Conservation (phyloP, 2,888 invertebrate genomes). For the Cylloceria caligata region DNA sequence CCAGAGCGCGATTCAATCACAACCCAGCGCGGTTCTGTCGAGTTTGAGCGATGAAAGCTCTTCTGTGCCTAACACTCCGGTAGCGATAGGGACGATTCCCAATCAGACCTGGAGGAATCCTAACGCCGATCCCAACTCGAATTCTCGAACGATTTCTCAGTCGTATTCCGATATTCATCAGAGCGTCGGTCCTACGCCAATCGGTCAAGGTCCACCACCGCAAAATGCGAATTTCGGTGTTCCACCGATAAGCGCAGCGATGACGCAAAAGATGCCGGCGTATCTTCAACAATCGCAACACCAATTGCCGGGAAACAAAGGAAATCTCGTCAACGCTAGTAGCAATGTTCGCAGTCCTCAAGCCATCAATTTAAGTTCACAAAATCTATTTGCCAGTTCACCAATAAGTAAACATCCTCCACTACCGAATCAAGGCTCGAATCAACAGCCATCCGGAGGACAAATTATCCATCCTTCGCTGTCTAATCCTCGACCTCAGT, state of each 20-base stretch:
- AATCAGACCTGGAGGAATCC: constrained; percentile 50
- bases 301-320: constrained; percentile 30
- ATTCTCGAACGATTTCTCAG: constrained; percentile 39
- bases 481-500: constrained; percentile 50
- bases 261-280: constrained; percentile 22
- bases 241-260: constrained; percentile 13
- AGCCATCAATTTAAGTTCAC: constrained; percentile 40
- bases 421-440: constrained; percentile 33
- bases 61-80: constrained; percentile 21
- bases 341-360: constrained; percentile 11
- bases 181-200: constrained; percentile 28
- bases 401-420: constrained; percentile 29
- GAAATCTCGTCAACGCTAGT: constrained; percentile 5
- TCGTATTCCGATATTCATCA: constrained; percentile 15
- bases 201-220: constrained; percentile 24
- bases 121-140: constrained; percentile 20
- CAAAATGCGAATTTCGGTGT: constrained; percentile 26
- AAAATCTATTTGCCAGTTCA: constrained; percentile 44
- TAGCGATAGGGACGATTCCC: constrained; percentile 8
- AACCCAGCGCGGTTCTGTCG: not conserved
- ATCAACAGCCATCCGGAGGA: constrained; percentile 7
- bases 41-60: constrained; percentile 25
- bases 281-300: constrained; percentile 44
- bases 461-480: constrained; percentile 24
- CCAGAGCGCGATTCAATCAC: constrained; percentile 39